A percentile compares a stretch with the other conserved stretches of the same genome.
These are phyloP conservation scores for Coenobita brevimanus DNA, from an alignment of 1,140 invertebrate species.

Conservation along the genomic window DNA sequence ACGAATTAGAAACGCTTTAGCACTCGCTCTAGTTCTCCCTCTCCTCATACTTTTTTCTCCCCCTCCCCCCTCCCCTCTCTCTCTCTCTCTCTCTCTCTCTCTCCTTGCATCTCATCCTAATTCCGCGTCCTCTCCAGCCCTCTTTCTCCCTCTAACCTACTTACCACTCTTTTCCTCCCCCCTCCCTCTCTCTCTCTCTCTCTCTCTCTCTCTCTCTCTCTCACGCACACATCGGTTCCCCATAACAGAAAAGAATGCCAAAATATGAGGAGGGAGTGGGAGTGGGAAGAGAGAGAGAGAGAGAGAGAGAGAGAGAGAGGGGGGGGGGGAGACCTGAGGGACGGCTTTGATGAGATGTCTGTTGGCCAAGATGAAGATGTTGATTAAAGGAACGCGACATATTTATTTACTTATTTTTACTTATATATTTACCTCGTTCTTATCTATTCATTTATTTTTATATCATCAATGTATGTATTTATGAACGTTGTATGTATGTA, in stretches of 20 bases:
- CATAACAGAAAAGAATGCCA: not conserved
- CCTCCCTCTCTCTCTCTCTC: constrained; percentile 22
- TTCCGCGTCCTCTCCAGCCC: too few relatives aligned
- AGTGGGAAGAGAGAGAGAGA: constrained; percentile 19
- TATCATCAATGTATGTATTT: not conserved
- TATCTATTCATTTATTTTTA: not conserved
- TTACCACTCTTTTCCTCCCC: too few relatives aligned
- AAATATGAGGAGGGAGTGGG: not conserved
- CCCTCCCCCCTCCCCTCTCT: not conserved
- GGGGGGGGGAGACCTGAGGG: not conserved
- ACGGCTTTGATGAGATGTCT: not conserved
- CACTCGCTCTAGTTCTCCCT: not conserved
- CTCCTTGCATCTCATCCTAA: too few relatives aligned
- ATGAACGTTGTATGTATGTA: too few relatives aligned
- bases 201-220: not conserved
- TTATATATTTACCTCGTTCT: not conserved
- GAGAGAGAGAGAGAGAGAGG: not conserved
- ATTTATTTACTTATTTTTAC: not conserved
- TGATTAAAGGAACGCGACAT: too few relatives aligned
- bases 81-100: not conserved
- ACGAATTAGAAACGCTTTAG: too few relatives aligned
- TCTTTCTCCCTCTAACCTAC: too few relatives aligned
- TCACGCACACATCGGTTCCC: not conserved
- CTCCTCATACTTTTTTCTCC: not conserved
- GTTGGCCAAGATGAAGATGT: not conserved